Base-by-base conservation (phyloP, 2,888 invertebrate species). In the Rotaria magnacalcarata region DNA sequence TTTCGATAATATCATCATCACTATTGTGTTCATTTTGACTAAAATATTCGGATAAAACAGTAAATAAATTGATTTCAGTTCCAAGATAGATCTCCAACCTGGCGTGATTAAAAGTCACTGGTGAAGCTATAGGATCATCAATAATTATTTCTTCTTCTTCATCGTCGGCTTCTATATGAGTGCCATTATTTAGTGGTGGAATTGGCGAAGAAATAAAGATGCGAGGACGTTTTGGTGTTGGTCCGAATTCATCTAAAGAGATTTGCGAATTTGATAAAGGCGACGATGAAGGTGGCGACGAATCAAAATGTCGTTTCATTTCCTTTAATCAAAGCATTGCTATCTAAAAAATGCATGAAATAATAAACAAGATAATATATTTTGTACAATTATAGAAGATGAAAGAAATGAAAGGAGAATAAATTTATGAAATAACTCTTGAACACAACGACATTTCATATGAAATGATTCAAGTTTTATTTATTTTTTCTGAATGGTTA, bases 1-100 rank as follows among this genome's bases (percentile, higher is more conserved):
- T 67, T 67, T 67, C 67, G 19, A 67, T 67, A 67, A 67, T 67
- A 67, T 67, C 67, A 58, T 24, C 27, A 27, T 60, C 60, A 11
- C 16, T 52, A 52, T 52, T 16, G 14, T 60, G 27, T 34, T 67
- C 67, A 34, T 1, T 27, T 16, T 16, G 2, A 34, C 67, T 67
- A 34, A 67, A 67, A 27, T 8, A 67, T 67, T 16, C 16, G 2
- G 14, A 14, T 14, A 67, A 67, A 67, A 67, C 3, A 1, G 14
- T 11, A 5, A 67, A 16, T 34, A 3, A 16, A 27, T 27, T 24
- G 11, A 60, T 11, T 27, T 34, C 4, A 16, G 34, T n/a, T 5
- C 16, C 34, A 16, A 67, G 16, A 27, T 11, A 14, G 5, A 60
- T 60, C 8, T 16, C 5, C 16, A 16, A 67, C 67, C 67, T 67